phyloP scores from a whole-genome alignment of 2,888 invertebrate species.

The Eristalinus aeneus region DNA sequence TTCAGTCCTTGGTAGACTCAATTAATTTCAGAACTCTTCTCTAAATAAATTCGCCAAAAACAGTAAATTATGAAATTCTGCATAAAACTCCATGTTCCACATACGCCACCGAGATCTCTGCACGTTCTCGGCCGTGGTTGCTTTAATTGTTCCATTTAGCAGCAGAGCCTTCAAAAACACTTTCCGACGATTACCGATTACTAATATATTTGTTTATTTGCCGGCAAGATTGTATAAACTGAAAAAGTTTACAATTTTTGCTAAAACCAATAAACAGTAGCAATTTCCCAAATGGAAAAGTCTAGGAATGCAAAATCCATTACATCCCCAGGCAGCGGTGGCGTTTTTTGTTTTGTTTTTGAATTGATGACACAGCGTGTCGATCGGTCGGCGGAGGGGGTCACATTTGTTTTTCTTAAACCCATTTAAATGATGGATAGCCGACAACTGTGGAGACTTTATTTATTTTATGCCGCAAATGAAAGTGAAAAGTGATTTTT shows the following conservation, averaged over 20 bases:
- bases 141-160: constrained; percentile 15
- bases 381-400: background rate
- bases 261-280: constrained; percentile 44
- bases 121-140: background rate
- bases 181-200: constrained; percentile 11
- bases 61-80: background rate
- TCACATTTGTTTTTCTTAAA: background rate
- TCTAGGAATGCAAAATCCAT: constrained; percentile 5
- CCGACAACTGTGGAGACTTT: constrained; percentile 20
- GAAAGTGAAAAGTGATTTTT: constrained; percentile 9
- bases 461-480: constrained; percentile 28
- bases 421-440: constrained; percentile 32
- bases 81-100: constrained; percentile 28
- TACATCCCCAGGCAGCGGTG: constrained; percentile 1
- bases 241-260: constrained; percentile 54
- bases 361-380: background rate
- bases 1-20: constrained; percentile 30
- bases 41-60: constrained; percentile 25
- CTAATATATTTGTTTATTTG: constrained; percentile 36
- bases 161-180: constrained; percentile 22
- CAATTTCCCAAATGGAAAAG: constrained; percentile 28
- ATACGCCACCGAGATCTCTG: constrained; percentile 40
- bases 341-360: no score
- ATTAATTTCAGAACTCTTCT: constrained; percentile 22
- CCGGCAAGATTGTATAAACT: constrained; percentile 33